These are phyloP conservation scores for Ooceraea biroi DNA, from an alignment of 1,140 invertebrate genomes.

Conservation along the genomic window DNA sequence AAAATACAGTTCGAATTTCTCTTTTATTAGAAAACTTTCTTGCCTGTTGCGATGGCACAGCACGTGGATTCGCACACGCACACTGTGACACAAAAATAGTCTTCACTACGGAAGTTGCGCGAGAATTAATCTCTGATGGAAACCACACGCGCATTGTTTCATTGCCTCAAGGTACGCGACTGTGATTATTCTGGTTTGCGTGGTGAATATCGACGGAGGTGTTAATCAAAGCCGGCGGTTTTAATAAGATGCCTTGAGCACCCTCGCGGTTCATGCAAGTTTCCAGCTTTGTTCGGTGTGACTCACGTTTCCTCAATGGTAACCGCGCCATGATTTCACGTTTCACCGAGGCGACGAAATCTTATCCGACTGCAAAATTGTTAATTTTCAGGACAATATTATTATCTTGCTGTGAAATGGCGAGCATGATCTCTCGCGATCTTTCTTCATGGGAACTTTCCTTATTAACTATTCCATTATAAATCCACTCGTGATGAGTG, in stretches of 20 bases:
- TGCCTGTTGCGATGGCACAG: background rate
- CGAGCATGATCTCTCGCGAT: background rate
- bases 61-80: slow-evolving; percentile 27
- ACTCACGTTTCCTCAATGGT: background rate
- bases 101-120: background rate
- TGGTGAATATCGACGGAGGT: slow-evolving; percentile 19
- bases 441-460: background rate
- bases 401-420: background rate
- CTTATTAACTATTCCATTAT: background rate
- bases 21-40: slow-evolving; percentile 40
- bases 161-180: slow-evolving; percentile 28
- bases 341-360: background rate
- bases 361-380: background rate
- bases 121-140: slow-evolving; percentile 12
- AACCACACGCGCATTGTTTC: slow-evolving; percentile 27
- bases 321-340: background rate
- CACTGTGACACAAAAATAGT: background rate
- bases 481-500: background rate
- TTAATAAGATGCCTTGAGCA: slow-evolving; percentile 20
- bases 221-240: slow-evolving; percentile 34
- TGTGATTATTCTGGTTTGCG: slow-evolving; percentile 39
- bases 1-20: slow-evolving; percentile 3
- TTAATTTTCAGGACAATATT: slow-evolving; percentile 13
- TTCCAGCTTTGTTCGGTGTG: background rate
- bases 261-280: slow-evolving; percentile 11